Evolutionary conservation across 2,888 invertebrate genomes (phyloP).

Genomic region (Trichopoda pennipes): DNA sequence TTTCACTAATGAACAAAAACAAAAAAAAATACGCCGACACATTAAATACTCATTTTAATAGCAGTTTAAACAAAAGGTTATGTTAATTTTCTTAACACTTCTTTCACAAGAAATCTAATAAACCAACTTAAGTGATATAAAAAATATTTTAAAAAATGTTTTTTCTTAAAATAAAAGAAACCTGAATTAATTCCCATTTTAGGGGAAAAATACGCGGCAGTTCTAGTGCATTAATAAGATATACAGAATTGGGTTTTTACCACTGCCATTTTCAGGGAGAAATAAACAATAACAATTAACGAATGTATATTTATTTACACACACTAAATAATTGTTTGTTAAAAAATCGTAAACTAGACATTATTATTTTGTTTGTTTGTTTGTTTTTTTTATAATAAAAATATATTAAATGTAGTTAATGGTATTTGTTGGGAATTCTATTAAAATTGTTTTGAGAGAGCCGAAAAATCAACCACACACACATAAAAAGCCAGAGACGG

Average conservation of each 20-base stretch:
- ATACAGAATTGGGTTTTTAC: slow-evolving; percentile 60
- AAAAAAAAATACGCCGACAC: not conserved
- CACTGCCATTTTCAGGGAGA: slow-evolving; percentile 18
- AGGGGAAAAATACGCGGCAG: slow-evolving; percentile 22
- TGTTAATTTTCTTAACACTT: not conserved
- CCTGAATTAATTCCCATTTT: too few relatives aligned
- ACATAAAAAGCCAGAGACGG: slow-evolving; percentile 15
- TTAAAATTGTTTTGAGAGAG: slow-evolving; percentile 46
- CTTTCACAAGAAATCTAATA: not conserved
- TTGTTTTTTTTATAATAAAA: not conserved
- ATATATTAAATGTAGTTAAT: slow-evolving; percentile 22
- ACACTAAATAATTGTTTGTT: too few relatives aligned
- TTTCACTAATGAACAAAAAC: not conserved
- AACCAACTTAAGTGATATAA: too few relatives aligned
- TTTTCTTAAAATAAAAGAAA: too few relatives aligned
- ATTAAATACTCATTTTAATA: too few relatives aligned
- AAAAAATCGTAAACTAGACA: too few relatives aligned
- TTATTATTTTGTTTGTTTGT: too few relatives aligned
- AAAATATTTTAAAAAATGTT: too few relatives aligned
- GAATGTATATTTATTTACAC: not conserved
- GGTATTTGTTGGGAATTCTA: slow-evolving; percentile 68
- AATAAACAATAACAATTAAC: slow-evolving; percentile 18
- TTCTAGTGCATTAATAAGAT: slow-evolving; percentile 16
- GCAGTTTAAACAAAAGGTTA: not conserved
- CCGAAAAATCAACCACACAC: slow-evolving; percentile 59